These are phyloP conservation scores for Delphinapterus leucas DNA, from an alignment of 2,113 vertebrate species.

Conservation along the genomic window DNA sequence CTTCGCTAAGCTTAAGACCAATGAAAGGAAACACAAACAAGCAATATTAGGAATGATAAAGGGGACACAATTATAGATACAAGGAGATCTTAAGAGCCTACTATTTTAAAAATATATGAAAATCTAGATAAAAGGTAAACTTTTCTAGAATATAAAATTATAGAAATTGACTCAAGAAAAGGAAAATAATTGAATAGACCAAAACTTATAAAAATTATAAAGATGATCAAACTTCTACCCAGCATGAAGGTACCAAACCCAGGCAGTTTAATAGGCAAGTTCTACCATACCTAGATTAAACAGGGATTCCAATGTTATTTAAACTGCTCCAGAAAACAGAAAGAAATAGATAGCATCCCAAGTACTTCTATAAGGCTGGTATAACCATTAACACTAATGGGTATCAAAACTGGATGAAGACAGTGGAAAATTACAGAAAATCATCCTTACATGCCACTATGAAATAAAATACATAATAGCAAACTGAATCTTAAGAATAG, in stretches of 20 bases:
- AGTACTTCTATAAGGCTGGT: not conserved
- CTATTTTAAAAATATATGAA: not conserved
- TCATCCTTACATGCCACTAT: not conserved
- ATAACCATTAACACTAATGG: not conserved
- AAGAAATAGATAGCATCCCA: not conserved
- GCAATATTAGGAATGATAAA: not conserved
- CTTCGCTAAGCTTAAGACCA: not conserved
- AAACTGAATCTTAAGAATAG: not conserved
- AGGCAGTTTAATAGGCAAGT: not conserved
- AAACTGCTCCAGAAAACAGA: not conserved
- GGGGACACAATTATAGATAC: not conserved
- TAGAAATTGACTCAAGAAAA: not conserved
- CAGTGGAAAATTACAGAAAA: not conserved
- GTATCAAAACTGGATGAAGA: not conserved
- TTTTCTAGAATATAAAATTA: conserved; percentile 20
- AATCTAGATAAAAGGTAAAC: not conserved
- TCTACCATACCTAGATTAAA: not conserved
- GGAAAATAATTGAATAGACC: not conserved
- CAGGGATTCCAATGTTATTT: not conserved
- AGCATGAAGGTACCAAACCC: not conserved
- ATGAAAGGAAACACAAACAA: not conserved
- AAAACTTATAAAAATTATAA: conserved; percentile 29
- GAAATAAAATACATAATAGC: not conserved
- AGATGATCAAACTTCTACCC: not conserved
- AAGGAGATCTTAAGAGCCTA: not conserved